Percentiles rank a stretch among this genome's conserved stretches.
Evolutionary conservation across 2,797 vertebrate genomes (phyloP).

Genomic region (Myiotriccus ornatus): DNA sequence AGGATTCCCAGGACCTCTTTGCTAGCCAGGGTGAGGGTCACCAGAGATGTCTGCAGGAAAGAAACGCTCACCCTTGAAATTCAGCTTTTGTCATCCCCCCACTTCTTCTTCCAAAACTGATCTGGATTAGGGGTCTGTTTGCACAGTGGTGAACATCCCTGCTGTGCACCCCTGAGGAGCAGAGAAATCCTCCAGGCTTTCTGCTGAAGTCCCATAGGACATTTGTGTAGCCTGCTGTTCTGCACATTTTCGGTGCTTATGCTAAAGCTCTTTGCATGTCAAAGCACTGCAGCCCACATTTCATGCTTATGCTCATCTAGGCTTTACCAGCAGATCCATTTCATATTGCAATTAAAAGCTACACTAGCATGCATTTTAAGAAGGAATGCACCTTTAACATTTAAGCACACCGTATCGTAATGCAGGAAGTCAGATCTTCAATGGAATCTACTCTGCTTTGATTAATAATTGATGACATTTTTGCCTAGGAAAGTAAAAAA

Average conservation of each 20-base stretch:
- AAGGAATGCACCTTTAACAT: not conserved
- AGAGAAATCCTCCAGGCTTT: not conserved
- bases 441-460: conserved; percentile 49
- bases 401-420: not conserved
- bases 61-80: not conserved
- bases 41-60: not conserved
- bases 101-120: not conserved
- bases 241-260: accelerated
- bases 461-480: conserved; percentile 61
- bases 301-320: not conserved
- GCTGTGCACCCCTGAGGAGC: accelerated
- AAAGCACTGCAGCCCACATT: not conserved
- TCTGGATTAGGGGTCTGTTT: not conserved
- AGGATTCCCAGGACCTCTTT: not conserved
- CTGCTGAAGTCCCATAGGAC: not conserved
- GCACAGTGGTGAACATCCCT: accelerated
- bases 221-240: not conserved
- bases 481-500: not conserved
- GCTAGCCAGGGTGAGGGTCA: not conserved
- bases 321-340: not conserved
- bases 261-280: not conserved
- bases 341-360: not conserved
- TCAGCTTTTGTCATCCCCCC: not conserved
- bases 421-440: conserved; percentile 33
- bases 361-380: not conserved